Evolutionary conservation across 2,797 vertebrate species (phyloP).

Genomic region (Gambelia wislizenii): DNA sequence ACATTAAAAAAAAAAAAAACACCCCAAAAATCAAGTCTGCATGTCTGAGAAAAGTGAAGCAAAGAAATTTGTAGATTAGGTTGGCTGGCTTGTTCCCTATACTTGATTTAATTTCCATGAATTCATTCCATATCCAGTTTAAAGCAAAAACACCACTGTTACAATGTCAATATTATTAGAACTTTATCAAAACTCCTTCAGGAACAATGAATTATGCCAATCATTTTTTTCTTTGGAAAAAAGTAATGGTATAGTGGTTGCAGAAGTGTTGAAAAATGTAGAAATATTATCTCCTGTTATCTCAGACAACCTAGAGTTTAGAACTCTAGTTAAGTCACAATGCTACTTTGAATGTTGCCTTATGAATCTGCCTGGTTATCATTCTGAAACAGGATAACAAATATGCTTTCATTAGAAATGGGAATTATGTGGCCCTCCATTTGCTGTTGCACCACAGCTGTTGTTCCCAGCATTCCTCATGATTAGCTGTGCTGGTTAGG

Average conservation of each 20-base stretch:
- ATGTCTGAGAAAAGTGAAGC: neutral
- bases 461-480: no score
- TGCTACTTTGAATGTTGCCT: neutral
- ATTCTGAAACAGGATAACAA: neutral
- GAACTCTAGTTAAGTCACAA: neutral
- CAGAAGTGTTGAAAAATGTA: neutral
- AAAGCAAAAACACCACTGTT: constrained; percentile 11
- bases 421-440: no score
- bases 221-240: neutral
- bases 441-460: no score
- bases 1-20: neutral
- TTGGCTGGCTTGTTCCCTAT: neutral
- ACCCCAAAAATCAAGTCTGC: neutral
- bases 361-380: neutral
- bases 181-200: neutral
- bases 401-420: neutral
- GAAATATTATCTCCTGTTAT: neutral
- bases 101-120: neutral
- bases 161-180: constrained; percentile 31
- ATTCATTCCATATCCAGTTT: constrained; percentile 4
- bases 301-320: neutral
- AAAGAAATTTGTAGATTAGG: neutral
- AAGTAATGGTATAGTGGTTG: neutral
- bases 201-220: neutral
- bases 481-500: no score